Conservation (phyloP, 1,140 invertebrate species). For the Bombus consobrinus region DNA sequence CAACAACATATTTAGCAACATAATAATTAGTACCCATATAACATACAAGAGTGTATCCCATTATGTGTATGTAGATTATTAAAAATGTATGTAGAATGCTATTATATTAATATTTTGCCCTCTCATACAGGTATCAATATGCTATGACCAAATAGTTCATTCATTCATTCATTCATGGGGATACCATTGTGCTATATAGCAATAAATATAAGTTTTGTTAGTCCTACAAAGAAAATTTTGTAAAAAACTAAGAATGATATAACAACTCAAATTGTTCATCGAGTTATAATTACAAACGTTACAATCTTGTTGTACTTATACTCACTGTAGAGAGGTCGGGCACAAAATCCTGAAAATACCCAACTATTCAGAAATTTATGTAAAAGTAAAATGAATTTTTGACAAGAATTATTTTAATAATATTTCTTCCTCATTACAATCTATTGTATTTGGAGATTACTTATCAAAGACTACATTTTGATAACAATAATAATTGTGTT, state of each 20-base stretch:
- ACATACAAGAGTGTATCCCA: conserved; percentile 70
- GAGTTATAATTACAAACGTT: conserved; percentile 78
- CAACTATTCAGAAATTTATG: conserved; percentile 78
- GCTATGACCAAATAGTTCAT: conserved; percentile 71
- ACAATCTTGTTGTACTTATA: conserved; percentile 78
- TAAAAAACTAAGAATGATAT: conserved; percentile 68
- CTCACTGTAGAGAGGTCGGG: conserved; percentile 84
- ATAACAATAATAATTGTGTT: conserved; percentile 11
- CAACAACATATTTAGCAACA: conserved; percentile 58
- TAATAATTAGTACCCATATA: conserved; percentile 69
- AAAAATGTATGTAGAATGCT: conserved; percentile 70
- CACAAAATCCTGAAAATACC: conserved; percentile 84
- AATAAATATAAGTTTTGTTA: conserved; percentile 76
- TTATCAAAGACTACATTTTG: not conserved
- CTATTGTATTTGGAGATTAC: conserved; percentile 12
- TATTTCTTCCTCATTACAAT: conserved; percentile 14
- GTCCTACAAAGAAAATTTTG: conserved; percentile 77
- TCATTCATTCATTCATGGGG: conserved; percentile 72
- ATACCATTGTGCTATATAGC: conserved; percentile 67
- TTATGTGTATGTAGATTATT: conserved; percentile 62
- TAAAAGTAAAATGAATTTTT: conserved; percentile 32
- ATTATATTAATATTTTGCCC: conserved; percentile 84
- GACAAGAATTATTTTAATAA: conserved; percentile 24
- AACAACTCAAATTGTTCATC: conserved; percentile 70
- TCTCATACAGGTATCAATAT: conserved; percentile 78